Conservation (phyloP, 2,797 vertebrate genomes). For the Lemur catta region DNA sequence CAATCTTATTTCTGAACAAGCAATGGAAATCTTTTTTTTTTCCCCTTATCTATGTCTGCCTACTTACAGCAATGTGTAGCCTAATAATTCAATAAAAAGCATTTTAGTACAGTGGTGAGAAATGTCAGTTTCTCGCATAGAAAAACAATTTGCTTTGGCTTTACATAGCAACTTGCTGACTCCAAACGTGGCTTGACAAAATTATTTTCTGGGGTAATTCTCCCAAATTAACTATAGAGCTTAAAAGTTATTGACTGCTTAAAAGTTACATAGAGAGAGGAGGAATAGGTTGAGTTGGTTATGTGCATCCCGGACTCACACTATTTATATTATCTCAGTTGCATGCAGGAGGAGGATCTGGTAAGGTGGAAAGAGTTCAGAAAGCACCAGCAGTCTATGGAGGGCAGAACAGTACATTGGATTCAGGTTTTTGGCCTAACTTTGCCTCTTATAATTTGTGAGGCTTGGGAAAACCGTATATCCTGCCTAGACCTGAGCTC, state of each 20-base stretch:
- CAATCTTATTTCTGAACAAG: constrained; percentile 11
- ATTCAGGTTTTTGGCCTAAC: not conserved
- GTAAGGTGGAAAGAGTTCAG: not conserved
- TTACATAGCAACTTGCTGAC: not conserved
- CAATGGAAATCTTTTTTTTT: not conserved
- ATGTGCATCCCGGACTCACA: not conserved
- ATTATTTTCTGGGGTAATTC: not conserved
- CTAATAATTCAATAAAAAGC: not conserved
- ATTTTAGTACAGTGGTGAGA: not conserved
- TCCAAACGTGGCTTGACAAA: not conserved
- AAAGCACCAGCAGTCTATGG: not conserved
- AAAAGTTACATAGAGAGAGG: not conserved
- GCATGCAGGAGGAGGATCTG: not conserved
- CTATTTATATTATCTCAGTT: not conserved
- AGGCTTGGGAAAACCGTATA: not conserved
- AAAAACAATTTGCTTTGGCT: not conserved
- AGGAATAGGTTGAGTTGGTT: not conserved
- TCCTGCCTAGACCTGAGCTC: not conserved
- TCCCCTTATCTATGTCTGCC: not conserved
- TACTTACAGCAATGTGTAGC: not conserved
- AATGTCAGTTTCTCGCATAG: not conserved
- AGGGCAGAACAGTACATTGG: not conserved
- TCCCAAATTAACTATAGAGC: not conserved
- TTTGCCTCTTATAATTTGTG: not conserved
- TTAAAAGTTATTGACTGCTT: not conserved